Evolutionary conservation across 2,797 vertebrate species (phyloP).

Genomic region (Eulemur rubriventer): DNA sequence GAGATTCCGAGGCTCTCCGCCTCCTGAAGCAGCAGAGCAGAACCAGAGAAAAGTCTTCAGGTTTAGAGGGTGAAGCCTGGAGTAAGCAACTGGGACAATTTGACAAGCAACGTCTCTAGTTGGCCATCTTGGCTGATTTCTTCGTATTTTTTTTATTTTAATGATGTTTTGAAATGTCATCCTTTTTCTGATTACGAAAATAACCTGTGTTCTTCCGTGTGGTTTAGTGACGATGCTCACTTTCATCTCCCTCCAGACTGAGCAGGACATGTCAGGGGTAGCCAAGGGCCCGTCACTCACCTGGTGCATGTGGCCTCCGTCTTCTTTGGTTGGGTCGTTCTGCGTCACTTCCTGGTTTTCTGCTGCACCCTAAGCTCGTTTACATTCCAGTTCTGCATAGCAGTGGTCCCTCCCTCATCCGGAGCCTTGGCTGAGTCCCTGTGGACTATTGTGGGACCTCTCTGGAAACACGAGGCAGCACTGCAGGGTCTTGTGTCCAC

Average conservation of each 20-base stretch:
- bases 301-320: rapidly evolving
- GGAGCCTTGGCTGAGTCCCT: not conserved
- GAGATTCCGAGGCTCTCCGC: not conserved
- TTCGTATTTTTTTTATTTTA: not conserved
- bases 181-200: not conserved
- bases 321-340: not conserved
- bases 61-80: not conserved
- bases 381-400: not conserved
- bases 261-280: not conserved
- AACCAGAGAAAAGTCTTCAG: not conserved
- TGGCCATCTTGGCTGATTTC: no score
- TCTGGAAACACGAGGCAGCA: not conserved
- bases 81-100: not conserved
- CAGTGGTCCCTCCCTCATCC: not conserved
- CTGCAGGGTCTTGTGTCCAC: no score
- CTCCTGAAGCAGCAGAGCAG: not conserved
- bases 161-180: not conserved
- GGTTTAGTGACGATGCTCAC: not conserved
- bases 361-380: not conserved
- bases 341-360: not conserved
- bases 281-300: no score
- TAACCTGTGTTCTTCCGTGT: not conserved
- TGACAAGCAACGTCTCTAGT: no score
- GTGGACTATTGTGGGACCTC: not conserved
- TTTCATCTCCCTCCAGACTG: not conserved